Evolutionary conservation across 2,888 invertebrate genomes (phyloP), one percentile per base, ranked within the genome.

Genomic region (Trypoxylon attenuatum): DNA sequence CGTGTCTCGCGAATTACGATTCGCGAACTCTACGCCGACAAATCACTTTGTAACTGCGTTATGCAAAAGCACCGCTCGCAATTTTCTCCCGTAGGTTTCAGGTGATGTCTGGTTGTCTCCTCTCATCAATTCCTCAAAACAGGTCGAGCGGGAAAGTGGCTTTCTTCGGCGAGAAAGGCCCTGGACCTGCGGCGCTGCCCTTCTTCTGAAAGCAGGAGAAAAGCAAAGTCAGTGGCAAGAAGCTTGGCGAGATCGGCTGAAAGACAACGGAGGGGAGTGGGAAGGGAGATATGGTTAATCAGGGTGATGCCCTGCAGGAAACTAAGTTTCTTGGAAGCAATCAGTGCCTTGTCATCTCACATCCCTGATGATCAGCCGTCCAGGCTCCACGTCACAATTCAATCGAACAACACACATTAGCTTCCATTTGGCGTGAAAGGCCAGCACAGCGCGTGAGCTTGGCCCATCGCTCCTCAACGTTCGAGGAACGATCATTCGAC

Each of bases 41-140:
- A 73, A 73, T 73, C 71, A 65, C 51, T 68, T 56, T 46, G 68
- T 61, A 68, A 73, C 65, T 71, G 68, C 63, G 73, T 74, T 74
- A 74, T 69, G 71, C 71, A 68, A 74, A 73, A 39, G n/a, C n/a
- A n/a, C n/a, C n/a, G n/a, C n/a, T n/a, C n/a, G n/a, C n/a, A n/a
- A n/a, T n/a, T 19, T 22, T 19, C 21, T 56, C 2, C 29, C 25
- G 8, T 38, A 27, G 29, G 54, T 55, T 58, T 39, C 23, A 10
- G 15, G 45, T 46, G 52, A 43, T 41, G 21, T 8, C 33, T 41
- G 25, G 27, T 15, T 3, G 16, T 13, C 8, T n/a, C n/a, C 15
- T 23, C 29, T 5, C 25, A 16, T n/a, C 16, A 22, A n/a, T 10
- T n/a, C 13, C 25, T 56, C 18, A n/a, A n/a, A n/a, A n/a, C n/a